Evolutionary conservation across 1,140 invertebrate species (phyloP).

Genomic region (Drosophila truncata): DNA sequence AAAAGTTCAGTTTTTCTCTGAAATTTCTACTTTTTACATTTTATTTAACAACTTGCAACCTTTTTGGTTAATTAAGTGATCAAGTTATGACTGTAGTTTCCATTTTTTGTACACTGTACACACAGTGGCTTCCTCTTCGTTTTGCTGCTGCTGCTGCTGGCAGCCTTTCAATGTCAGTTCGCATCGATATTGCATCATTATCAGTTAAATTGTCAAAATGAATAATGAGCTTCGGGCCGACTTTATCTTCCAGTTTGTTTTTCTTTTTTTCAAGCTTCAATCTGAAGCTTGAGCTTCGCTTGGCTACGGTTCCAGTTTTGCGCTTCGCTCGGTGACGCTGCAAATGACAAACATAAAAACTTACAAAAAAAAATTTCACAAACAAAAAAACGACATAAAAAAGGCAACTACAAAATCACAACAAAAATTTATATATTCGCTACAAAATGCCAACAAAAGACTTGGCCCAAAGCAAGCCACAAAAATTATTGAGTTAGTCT

Average conservation of each 20-base stretch:
- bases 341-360: slow-evolving; percentile 71
- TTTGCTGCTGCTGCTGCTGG: slow-evolving; percentile 17
- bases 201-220: slow-evolving; percentile 84
- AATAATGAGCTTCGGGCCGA: slow-evolving; percentile 72
- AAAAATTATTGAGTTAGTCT: slow-evolving; percentile 24
- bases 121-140: slow-evolving; percentile 35
- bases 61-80: slow-evolving; percentile 1
- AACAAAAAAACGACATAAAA: slow-evolving; percentile 25
- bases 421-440: slow-evolving; percentile 48
- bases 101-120: slow-evolving; percentile 35
- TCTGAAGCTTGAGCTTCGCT: slow-evolving; percentile 18
- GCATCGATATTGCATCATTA: slow-evolving; percentile 80
- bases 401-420: slow-evolving; percentile 1
- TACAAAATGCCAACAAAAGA: slow-evolving; percentile 73
- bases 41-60: not conserved
- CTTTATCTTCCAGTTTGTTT: slow-evolving; percentile 45
- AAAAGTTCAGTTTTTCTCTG: not conserved
- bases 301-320: slow-evolving; percentile 53
- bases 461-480: slow-evolving; percentile 6
- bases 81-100: slow-evolving; percentile 1
- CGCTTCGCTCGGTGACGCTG: slow-evolving; percentile 64
- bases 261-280: not conserved
- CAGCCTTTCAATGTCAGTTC: slow-evolving; percentile 75
- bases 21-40: slow-evolving; percentile 19
- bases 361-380: slow-evolving; percentile 57